Base-by-base conservation (phyloP, 2,113 vertebrate species). In the Gopherus evgoodei region DNA sequence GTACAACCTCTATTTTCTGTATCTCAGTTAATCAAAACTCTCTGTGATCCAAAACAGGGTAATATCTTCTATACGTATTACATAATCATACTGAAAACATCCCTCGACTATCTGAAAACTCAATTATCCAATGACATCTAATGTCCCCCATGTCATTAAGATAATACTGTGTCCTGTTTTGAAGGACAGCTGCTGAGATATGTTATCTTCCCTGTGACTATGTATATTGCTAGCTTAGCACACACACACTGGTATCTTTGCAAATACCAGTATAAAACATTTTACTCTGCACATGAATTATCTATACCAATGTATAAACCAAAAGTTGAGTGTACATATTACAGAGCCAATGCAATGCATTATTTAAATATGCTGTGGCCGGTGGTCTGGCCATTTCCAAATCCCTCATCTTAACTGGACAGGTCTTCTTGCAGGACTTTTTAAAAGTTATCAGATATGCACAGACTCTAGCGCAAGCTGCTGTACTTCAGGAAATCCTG, bases 171-270 rank as follows among this genome's bases (percentile, higher is more conserved):
- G 3, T 35, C 59, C 94, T 87, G 14, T 81, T 19, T 81, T 96
- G 89, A 97, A 96, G 96, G 94, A 96, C 96, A 96, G 93, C 54
- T 62, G 19, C 80, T 49, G 19, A 22, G 2, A 90, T 81, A 59
- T 25, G 14, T 42, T 92, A 90, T 38, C 52, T 91, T 90, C 79
- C 16, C 69, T 89, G 62, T 90, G 35, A 10, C 25, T 47, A n/a
- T 83, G 65, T 27, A 47, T 47, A 42, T 47, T 78, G 25, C 42
- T 47, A 89, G 83, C 4, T 27, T 89, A 76, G 84, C 69, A 62
- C 3, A 6, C 54, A 82, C 81, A 80, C 91, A 91, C 81, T 44
- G 6, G 44, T 44, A 44, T 53, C 29, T 93, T 78, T 89, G 81
- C 52, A 69, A 62, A 2, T 78, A 84, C 42, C 84, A 89, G 56